A percentile compares a stretch with the other conserved stretches of the same genome.
Evolutionary conservation across 2,113 vertebrate species (phyloP).

Genomic region (Aplodontia rufa): DNA sequence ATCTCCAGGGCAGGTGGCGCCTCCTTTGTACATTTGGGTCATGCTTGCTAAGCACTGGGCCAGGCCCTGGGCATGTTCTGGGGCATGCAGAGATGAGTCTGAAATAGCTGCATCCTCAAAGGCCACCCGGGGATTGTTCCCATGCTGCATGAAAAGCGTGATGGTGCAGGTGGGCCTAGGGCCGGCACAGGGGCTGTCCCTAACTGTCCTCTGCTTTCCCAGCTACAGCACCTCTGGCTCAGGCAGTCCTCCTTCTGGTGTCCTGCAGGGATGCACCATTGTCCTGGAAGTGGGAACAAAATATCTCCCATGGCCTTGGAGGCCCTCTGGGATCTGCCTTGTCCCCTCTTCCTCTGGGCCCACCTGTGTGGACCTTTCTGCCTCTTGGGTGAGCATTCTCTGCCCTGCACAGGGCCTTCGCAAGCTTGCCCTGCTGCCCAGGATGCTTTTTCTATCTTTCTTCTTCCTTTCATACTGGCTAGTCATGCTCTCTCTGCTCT

Average conservation of each 20-base stretch:
- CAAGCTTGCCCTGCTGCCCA: not conserved
- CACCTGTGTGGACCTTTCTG: not conserved
- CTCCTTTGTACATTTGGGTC: not conserved
- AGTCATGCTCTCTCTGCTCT: not conserved
- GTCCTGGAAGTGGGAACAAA: not conserved
- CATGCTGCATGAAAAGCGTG: not conserved
- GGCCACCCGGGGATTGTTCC: accelerated
- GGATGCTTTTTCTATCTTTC: not conserved
- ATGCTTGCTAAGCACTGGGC: not conserved
- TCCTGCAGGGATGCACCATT: not conserved
- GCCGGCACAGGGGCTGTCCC: not conserved
- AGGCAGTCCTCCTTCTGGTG: not conserved
- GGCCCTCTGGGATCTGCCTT: not conserved
- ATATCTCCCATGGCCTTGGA: not conserved
- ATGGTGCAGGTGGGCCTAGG: not conserved
- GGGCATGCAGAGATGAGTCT: not conserved
- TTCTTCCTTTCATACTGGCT: not conserved
- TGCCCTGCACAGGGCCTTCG: not conserved
- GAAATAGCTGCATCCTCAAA: not conserved
- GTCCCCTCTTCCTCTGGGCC: not conserved
- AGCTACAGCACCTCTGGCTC: not conserved
- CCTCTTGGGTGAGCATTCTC: not conserved
- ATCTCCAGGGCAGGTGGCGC: not conserved
- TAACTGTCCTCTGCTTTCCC: not conserved
- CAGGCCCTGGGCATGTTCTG: not conserved